Evolutionary conservation across 2,113 vertebrate genomes (phyloP).

Genomic region (Myrmophylax atrothorax): DNA sequence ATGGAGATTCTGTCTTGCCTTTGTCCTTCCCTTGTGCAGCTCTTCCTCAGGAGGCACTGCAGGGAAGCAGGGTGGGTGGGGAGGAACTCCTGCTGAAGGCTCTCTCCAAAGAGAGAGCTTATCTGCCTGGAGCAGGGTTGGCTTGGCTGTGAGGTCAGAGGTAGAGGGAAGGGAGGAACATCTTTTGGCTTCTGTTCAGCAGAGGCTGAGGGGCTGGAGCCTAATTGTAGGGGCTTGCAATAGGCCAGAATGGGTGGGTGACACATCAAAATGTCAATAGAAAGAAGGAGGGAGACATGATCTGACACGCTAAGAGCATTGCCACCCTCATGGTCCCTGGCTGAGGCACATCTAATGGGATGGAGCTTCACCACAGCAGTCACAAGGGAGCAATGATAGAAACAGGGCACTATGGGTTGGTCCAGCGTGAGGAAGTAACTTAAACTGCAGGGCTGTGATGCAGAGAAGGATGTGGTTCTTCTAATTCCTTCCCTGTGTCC

Average conservation of each 20-base stretch:
- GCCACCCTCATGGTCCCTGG: not conserved
- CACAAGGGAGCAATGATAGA: not conserved
- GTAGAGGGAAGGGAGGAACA: not conserved
- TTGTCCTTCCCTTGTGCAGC: not conserved
- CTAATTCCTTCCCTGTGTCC: conserved; percentile 25
- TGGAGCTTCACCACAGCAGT: not conserved
- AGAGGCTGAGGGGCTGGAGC: not conserved
- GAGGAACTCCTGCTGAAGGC: not conserved
- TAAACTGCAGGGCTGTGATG: not conserved
- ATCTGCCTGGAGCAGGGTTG: not conserved
- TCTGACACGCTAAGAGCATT: not conserved
- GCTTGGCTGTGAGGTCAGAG: not conserved
- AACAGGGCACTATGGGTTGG: not conserved
- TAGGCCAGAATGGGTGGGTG: not conserved
- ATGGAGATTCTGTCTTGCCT: not conserved
- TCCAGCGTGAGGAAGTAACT: not conserved
- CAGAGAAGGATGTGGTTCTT: conserved; percentile 49
- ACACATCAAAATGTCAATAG: not conserved
- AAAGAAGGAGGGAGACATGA: not conserved
- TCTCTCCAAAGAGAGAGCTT: not conserved
- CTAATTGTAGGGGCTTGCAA: not conserved
- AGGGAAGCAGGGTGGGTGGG: not conserved
- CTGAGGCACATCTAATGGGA: not conserved
- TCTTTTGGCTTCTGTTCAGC: not conserved
- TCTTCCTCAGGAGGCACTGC: not conserved